phyloP scores from a whole-genome alignment of 1,140 invertebrate species.

The Trinorchestia longiramus region DNA sequence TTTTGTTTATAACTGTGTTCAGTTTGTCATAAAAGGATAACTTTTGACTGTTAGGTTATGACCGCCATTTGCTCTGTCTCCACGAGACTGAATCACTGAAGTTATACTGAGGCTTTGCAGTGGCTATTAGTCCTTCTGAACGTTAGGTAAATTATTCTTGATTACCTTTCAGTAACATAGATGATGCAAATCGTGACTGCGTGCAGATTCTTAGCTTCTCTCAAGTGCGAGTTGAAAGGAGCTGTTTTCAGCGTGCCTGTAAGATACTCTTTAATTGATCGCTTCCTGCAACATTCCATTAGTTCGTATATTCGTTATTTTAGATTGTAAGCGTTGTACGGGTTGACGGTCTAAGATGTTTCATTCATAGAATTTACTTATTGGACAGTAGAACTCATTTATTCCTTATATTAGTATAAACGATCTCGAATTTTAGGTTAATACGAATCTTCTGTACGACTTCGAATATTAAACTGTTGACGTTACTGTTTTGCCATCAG shows the following conservation, averaged over 20 bases:
- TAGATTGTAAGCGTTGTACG: neutral
- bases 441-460: neutral
- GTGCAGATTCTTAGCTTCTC: neutral
- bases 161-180: neutral
- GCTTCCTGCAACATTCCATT: slow-evolving; percentile 26
- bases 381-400: neutral
- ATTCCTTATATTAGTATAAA: neutral
- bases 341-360: slow-evolving; percentile 19
- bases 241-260: neutral
- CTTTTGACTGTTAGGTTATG: neutral
- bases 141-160: neutral
- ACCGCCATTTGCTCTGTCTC: neutral
- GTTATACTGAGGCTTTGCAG: neutral
- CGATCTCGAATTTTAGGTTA: slow-evolving; percentile 32
- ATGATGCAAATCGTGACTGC: neutral
- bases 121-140: neutral
- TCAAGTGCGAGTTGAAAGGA: neutral
- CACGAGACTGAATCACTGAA: neutral
- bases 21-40: neutral
- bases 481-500: neutral
- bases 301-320: neutral
- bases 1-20: neutral
- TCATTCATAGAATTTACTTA: neutral
- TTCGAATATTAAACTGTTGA: slow-evolving; percentile 22
- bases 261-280: neutral